Base-by-base conservation (phyloP, 1,140 invertebrate genomes). In the Ruditapes philippinarum region DNA sequence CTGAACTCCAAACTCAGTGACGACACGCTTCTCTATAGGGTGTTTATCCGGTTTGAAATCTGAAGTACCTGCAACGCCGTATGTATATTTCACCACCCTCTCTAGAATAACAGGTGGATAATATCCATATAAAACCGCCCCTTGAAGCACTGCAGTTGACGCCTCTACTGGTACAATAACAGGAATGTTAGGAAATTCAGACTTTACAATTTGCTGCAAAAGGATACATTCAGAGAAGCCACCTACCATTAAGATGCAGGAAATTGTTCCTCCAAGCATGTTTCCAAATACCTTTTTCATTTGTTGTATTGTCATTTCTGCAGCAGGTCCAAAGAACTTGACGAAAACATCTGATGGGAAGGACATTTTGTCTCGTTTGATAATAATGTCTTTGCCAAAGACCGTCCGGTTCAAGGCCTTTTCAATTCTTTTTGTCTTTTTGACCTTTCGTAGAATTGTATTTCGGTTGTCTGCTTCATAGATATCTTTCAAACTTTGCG, bases 71-170 rank as follows among this genome's bases (percentile, higher is more conserved):
- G 11, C 12, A 4, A 79, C 54, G 17, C 76, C 76, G 36, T 79
- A 79, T 1, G 76, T 57, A 40, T 57, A 79, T 51, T 25, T 57
- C 12, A 54, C 28, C 7, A 79, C 76, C 17, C 76, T 25, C 28
- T 79, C 76, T 31, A 36, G 22, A 0, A 79, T 57, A 14, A 57
- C 5, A n/a, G 22, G n/a, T 17, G 49, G 51, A n/a, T 36, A 19
- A 25, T 79, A 51, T 5, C 76, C 76, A 57, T 51, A 79, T 57
- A 79, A 57, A 14, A 79, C 25, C 0, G 76, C 76, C 14, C 76
- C 76, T 38, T 51, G 57, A 19, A 79, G 31, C 5, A 79, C 51
- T 51, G 31, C 40, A n/a, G 49, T 38, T 2, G 28, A 31, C 9
- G 76, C 45, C 31, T 79, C 76, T 5, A 1, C 25, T 31, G 76